Evolutionary conservation across 1,140 invertebrate species (phyloP), one percentile per base, ranked within the genome.

Genomic region (Rhyacophila brunnea): DNA sequence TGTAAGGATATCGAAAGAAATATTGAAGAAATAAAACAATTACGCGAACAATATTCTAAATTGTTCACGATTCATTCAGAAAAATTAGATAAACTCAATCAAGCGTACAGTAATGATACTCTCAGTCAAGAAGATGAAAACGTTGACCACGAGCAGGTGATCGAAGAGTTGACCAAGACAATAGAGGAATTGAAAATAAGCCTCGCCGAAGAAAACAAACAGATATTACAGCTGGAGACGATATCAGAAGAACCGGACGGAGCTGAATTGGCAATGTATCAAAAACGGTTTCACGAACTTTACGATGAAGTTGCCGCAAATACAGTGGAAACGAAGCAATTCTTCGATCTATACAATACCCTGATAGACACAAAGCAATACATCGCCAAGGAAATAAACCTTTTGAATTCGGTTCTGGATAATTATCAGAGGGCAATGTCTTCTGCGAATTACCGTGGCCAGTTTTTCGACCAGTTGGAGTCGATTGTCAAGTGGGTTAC

Each of bases 371-470:
- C 42, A 1, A 59, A 59, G 18, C 40, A 59, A 4, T 59, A 51
- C 20, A 32, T 51, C 9, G 45, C 38, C 14, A 59, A 59, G 20
- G 57, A 59, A 46, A 52, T 59, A 28, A 59, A 59, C 43, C 43
- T 59, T 11, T 46, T 45, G 48, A 59, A 59, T 23, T 59, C 57
- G 5, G 48, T 59, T 4, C 32, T 59, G 4, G 57, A 59, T 20
- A 59, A 59, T 52, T 59, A 59, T 46, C 34, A 49, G 15, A 51
- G 57, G 10, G 57, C 57, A 11, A 59, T 59, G 57, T 59, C 57
- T 3, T 43, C 57, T 1, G 57, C 40, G 5, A 51, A 59, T 46
- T 59, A 35, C 28, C 47, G 57, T 1, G 48, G 51, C 10, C 57
- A 59, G 28, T 59, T 59, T 17, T 59, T 52, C n/a, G 51, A 51